Evolutionary conservation across 30 jellyfish, hydroid and myxozoan species (phyloP).

Genomic region (Pelagia noctiluca): DNA sequence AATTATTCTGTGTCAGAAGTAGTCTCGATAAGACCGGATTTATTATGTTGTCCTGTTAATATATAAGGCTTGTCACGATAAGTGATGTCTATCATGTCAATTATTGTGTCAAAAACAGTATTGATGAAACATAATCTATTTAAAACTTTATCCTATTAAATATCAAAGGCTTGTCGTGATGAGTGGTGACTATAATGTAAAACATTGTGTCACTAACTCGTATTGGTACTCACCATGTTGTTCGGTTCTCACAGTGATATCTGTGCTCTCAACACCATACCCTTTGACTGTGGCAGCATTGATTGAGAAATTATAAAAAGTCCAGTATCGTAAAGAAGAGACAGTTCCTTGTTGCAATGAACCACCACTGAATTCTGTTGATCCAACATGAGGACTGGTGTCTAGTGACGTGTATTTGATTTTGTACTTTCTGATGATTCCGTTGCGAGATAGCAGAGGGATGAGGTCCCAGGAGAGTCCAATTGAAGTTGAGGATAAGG

Average conservation of each 20-base stretch:
- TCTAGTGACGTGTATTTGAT: neutral
- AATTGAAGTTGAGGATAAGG: slow-evolving; percentile 6
- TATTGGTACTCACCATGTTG: slow-evolving; percentile 22
- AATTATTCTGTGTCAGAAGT: too few species aligned
- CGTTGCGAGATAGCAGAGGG: slow-evolving; percentile 27
- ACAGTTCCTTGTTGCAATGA: slow-evolving; percentile 15
- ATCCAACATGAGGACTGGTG: neutral
- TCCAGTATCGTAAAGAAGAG: slow-evolving; percentile 16
- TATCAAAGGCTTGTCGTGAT: too few species aligned
- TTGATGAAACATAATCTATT: too few species aligned
- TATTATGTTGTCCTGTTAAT: too few species aligned
- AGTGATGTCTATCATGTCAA: too few species aligned
- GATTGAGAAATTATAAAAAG: slow-evolving; percentile 28
- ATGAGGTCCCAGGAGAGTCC: slow-evolving; percentile 15
- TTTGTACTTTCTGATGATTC: slow-evolving; percentile 25
- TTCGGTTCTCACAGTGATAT: slow-evolving; percentile 11
- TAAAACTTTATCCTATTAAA: too few species aligned
- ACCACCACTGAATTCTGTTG: slow-evolving; percentile 14
- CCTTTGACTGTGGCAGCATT: slow-evolving; percentile 29
- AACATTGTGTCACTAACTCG: too few species aligned
- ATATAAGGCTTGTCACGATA: too few species aligned
- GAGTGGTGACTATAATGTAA: too few species aligned
- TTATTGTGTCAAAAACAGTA: too few species aligned
- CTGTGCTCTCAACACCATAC: slow-evolving; percentile 10
- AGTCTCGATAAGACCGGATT: too few species aligned